Evolutionary conservation across 2,113 vertebrate species (phyloP).

Genomic region (Cathartes aura): DNA sequence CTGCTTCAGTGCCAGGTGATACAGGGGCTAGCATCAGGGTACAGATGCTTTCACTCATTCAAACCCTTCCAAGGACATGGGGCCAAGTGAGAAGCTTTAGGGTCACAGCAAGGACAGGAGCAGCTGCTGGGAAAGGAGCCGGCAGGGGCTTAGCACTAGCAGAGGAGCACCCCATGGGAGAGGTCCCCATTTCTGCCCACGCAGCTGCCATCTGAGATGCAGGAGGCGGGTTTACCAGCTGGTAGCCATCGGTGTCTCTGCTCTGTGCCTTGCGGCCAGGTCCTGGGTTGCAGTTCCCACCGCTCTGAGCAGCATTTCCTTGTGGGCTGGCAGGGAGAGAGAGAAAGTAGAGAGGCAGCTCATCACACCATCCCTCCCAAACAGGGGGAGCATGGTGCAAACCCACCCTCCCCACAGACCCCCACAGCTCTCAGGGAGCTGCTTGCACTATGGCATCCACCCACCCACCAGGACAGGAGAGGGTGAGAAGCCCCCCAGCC

Average conservation of each 20-base stretch:
- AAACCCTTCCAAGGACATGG: background rate
- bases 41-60: background rate
- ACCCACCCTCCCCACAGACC: background rate
- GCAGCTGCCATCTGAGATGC: background rate
- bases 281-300: background rate
- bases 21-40: background rate
- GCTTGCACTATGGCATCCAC: background rate
- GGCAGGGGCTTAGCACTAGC: background rate
- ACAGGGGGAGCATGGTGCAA: background rate
- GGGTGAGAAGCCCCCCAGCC: background rate
- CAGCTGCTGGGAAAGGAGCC: background rate
- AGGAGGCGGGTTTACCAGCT: background rate
- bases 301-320: background rate
- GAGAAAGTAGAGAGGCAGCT: background rate
- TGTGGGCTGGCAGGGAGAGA: constrained; percentile 13
- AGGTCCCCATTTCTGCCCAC: background rate
- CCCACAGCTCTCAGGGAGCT: background rate
- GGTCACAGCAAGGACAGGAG: background rate
- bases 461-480: background rate
- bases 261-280: background rate
- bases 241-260: background rate
- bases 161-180: background rate
- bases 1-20: background rate
- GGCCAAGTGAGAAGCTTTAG: background rate
- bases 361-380: background rate